Evolutionary conservation across 1,140 invertebrate species (phyloP), one percentile per base, ranked within the genome.

Genomic region (Akabosia matsudoensis): DNA sequence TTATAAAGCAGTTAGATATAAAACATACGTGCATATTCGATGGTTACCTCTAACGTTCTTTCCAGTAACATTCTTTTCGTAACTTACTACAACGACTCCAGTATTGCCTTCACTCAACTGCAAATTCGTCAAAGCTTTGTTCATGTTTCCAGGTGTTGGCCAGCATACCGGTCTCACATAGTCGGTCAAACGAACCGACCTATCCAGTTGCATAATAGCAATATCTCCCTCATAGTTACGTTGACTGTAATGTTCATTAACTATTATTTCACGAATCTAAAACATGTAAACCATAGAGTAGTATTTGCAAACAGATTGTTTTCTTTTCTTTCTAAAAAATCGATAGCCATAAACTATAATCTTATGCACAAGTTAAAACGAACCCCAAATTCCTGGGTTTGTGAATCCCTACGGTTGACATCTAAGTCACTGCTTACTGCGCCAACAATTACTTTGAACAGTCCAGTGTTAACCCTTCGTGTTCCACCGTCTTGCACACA

Each of bases 361-460:
- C n/a, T n/a, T n/a, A n/a, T n/a, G n/a, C n/a, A n/a, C n/a, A n/a
- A n/a, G n/a, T 10, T 45, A 56, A 7, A 16, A n/a, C 10, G 22
- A n/a, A 56, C 76, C n/a, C 64, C 34, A 77, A 77, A 77, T 33
- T 64, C 56, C 28, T 77, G 70, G 18, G 71, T 52, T 33, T 77
- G 22, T 3, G 51, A 10, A 34, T 77, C 52, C n/a, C 73, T 45
- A 13, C 52, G 52, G 33, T 51, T 33, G 18, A n/a, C n/a, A 22
- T 22, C 7, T 33, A 33, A 37, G 1, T 74, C 30, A 28, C 73
- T 74, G 28, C 31, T 61, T 2, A 56, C 30, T 26, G 76, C 52
- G 7, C 31, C 73, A 2, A 77, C 18, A 1, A 71, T 31, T 4
- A 77, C 72, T 45, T 67, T 73, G 56, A 37, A 74, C 13, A 61